Conservation (phyloP, 2,113 vertebrate species). For the Falcunculus frontatus region DNA sequence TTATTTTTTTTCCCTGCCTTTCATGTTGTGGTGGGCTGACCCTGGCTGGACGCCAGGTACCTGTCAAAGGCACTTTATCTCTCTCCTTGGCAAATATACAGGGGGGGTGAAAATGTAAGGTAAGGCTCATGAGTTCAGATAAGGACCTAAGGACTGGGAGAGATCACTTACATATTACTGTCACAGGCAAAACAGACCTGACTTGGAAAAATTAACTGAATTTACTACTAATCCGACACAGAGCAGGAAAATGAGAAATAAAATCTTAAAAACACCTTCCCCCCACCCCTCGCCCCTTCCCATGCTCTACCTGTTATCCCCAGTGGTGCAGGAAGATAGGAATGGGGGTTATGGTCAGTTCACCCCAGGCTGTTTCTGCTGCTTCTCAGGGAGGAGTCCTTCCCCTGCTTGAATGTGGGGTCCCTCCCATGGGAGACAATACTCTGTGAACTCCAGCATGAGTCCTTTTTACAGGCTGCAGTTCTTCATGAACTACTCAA, state of each 20-base stretch:
- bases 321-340: no score
- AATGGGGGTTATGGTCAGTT: neutral
- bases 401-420: neutral
- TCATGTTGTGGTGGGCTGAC: neutral
- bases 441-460: neutral
- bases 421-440: neutral
- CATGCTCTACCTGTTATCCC: no score
- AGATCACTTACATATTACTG: neutral
- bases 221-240: neutral
- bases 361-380: neutral
- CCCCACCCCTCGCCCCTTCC: neutral
- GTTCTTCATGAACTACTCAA: neutral
- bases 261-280: neutral
- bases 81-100: neutral
- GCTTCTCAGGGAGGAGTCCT: neutral
- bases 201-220: neutral
- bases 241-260: neutral
- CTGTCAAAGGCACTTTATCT: neutral
- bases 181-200: neutral
- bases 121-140: neutral
- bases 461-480: neutral
- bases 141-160: neutral
- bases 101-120: neutral
- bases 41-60: neutral
- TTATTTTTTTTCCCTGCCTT: neutral